Percentiles rank a stretch among this genome's conserved stretches.
Evolutionary conservation across 2,797 vertebrate species (phyloP).

Genomic region (Coendou prehensilis): DNA sequence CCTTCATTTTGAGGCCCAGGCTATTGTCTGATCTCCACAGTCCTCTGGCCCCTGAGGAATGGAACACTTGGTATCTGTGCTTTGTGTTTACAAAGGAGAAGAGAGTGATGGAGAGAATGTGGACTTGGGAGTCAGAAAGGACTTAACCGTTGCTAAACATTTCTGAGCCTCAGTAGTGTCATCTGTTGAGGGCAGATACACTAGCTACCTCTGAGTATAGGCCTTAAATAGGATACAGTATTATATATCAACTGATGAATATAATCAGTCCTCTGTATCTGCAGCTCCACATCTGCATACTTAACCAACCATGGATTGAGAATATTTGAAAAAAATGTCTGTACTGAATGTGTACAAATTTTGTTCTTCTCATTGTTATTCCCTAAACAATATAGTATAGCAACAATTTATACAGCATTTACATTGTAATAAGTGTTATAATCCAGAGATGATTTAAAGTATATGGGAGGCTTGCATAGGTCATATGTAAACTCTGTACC

Average conservation of each 20-base stretch:
- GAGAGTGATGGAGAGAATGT: not conserved
- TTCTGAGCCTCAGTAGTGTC: not conserved
- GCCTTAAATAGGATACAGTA: not conserved
- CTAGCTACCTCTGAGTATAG: not conserved
- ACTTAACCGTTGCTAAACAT: not conserved
- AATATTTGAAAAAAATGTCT: not conserved
- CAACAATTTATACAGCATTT: not conserved
- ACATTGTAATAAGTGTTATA: not conserved
- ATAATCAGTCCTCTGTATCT: too few relatives aligned
- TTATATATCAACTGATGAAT: not conserved
- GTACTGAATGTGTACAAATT: not conserved
- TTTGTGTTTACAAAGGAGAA: conserved; percentile 16
- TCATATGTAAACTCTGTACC: not conserved
- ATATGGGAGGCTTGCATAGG: not conserved
- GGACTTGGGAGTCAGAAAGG: not conserved
- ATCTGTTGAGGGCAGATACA: not conserved
- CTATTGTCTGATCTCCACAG: not conserved
- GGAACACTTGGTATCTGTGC: not conserved
- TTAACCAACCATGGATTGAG: not conserved
- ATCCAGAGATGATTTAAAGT: not conserved
- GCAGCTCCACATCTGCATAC: not conserved
- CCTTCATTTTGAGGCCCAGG: conserved; percentile 3
- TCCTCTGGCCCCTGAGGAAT: not conserved
- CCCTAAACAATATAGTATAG: not conserved
- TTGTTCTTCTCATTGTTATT: not conserved